These are phyloP conservation scores for Pedetes capensis DNA, from an alignment of 2,113 vertebrate species.

Conservation along the genomic window DNA sequence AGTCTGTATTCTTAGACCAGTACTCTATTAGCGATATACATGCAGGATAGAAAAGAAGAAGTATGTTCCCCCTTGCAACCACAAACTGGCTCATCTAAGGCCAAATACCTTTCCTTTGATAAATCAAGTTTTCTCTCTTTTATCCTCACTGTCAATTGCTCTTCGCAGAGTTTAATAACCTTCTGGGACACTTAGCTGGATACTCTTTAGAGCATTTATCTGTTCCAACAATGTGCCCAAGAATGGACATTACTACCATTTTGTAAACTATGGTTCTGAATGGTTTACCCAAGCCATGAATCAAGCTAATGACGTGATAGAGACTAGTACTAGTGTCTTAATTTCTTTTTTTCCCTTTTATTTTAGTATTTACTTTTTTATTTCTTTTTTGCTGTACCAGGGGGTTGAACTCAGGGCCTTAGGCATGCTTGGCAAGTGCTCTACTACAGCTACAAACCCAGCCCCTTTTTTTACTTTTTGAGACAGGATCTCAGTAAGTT, in stretches of 20 bases:
- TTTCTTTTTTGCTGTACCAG: too few species aligned
- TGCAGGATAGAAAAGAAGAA: not conserved
- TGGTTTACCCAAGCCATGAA: not conserved
- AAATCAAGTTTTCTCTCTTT: conserved; percentile 3
- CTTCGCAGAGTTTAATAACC: not conserved
- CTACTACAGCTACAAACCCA: too few species aligned
- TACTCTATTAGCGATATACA: not conserved
- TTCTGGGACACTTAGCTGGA: not conserved
- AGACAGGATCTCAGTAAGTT: too few species aligned
- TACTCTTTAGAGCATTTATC: not conserved
- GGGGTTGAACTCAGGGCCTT: too few species aligned
- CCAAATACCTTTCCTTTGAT: conserved; percentile 10
- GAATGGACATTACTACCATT: not conserved
- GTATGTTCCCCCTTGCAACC: not conserved
- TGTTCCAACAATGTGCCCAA: not conserved
- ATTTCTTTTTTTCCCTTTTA: too few species aligned
- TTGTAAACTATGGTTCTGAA: not conserved
- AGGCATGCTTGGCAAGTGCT: too few species aligned
- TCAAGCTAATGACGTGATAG: not conserved
- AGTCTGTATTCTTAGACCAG: not conserved
- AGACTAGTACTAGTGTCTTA: not conserved
- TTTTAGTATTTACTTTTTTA: too few species aligned
- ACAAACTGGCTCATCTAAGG: not conserved
- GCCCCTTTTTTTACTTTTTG: too few species aligned
- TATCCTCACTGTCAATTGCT: not conserved